phyloP scores from a whole-genome alignment of 1,140 invertebrate genomes.

The Colletes latitarsis region DNA sequence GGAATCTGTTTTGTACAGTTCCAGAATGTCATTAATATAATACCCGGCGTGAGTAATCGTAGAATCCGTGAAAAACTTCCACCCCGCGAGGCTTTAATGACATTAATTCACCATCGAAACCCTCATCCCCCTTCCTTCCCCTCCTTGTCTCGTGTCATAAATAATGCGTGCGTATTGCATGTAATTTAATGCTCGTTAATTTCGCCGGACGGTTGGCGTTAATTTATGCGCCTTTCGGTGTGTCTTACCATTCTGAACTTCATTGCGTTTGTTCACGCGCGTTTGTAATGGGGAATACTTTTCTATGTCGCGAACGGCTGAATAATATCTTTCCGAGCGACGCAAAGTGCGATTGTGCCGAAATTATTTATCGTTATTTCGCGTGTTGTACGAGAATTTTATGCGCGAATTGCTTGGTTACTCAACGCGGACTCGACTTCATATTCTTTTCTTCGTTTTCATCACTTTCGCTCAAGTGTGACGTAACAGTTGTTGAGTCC shows the following conservation, averaged over 20 bases:
- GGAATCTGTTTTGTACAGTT: background rate
- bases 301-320: slow-evolving; percentile 14
- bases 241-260: slow-evolving; percentile 9
- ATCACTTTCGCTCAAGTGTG: background rate
- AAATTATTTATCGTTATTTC: background rate
- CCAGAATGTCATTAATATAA: slow-evolving; percentile 12
- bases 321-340: slow-evolving; percentile 2
- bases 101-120: slow-evolving; percentile 35
- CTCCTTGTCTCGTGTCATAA: background rate
- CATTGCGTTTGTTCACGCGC: slow-evolving; percentile 15
- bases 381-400: background rate
- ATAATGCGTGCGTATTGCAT: slow-evolving; percentile 6
- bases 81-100: background rate
- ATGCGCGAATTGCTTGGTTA: background rate
- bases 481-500: background rate
- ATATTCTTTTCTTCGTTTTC: background rate
- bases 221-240: slow-evolving; percentile 29
- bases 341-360: background rate
- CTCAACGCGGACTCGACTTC: background rate
- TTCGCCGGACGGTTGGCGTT: slow-evolving; percentile 10
- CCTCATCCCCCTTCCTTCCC: background rate
- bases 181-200: slow-evolving; percentile 39
- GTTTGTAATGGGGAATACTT: slow-evolving; percentile 10
- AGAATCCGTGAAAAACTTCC: background rate
- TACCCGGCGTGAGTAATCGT: background rate